Conservation (phyloP, 1,140 invertebrate genomes). For the Linepithema humile region DNA sequence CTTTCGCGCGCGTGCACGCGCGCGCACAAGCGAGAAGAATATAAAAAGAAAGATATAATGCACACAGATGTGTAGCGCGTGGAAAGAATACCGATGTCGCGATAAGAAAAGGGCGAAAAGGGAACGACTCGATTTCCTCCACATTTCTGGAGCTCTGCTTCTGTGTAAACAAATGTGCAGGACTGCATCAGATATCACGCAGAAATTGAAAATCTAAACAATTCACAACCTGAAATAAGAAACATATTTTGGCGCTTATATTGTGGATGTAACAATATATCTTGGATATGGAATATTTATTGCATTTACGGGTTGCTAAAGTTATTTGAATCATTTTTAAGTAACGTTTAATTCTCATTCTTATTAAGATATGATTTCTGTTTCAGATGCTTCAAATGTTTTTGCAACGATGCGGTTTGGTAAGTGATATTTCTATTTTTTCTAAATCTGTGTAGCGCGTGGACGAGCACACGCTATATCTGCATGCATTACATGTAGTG, state of each 20-base stretch:
- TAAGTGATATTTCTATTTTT: conserved; percentile 64
- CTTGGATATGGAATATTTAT: not conserved
- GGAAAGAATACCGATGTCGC: conserved; percentile 39
- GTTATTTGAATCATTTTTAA: not conserved
- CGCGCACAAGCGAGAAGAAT: conserved; percentile 34
- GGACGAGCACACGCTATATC: conserved; percentile 72
- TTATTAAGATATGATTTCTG: conserved; percentile 65
- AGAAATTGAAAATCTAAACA: conserved; percentile 16
- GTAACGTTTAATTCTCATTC: not conserved
- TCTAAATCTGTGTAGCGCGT: conserved; percentile 43
- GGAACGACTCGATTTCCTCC: conserved; percentile 24
- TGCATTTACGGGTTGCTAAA: not conserved
- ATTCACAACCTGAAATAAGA: not conserved
- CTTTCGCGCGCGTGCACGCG: conserved; percentile 12
- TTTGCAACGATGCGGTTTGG: conserved; percentile 45
- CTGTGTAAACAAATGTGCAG: not conserved
- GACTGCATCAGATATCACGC: not conserved
- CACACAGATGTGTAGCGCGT: not conserved
- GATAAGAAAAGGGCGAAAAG: conserved; percentile 15
- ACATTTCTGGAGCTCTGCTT: not conserved
- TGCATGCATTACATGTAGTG: not conserved
- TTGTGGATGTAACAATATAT: not conserved
- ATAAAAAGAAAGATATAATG: conserved; percentile 67
- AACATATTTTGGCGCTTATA: not conserved
- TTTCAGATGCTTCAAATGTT: conserved; percentile 57